Conservation (phyloP, 2,113 vertebrate genomes). For the Notechis scutatus region DNA sequence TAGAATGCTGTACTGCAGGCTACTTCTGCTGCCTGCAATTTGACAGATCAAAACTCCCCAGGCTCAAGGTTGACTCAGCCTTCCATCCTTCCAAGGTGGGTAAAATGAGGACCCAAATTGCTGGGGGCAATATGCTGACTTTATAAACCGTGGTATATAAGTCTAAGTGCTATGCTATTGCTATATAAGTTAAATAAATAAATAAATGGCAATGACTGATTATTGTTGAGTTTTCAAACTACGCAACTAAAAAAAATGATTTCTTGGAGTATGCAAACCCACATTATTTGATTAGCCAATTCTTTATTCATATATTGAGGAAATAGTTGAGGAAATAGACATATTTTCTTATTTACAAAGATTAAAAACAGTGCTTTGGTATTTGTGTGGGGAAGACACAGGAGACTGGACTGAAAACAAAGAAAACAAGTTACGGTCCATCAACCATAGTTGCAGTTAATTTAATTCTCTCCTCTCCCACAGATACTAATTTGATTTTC, state of each 20-base stretch:
- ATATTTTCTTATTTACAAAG: background rate
- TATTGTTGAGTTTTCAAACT: background rate
- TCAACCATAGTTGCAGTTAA: background rate
- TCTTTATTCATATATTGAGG: background rate
- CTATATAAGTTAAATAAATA: background rate
- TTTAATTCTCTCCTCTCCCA: background rate
- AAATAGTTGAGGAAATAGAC: background rate
- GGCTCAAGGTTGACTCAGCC: no score
- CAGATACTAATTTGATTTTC: conserved; percentile 5
- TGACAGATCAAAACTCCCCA: no score
- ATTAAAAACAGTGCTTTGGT: background rate
- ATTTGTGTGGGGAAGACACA: background rate
- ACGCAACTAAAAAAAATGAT: background rate
- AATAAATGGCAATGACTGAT: background rate
- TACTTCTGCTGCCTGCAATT: no score
- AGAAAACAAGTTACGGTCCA: background rate
- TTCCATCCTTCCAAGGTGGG: no score
- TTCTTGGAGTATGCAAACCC: background rate
- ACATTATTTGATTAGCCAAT: background rate
- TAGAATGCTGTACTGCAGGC: no score
- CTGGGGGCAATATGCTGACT: no score
- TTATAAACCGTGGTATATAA: no score
- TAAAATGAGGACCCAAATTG: no score
- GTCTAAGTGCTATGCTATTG: no score
- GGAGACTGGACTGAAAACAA: background rate